A percentile compares a stretch with the other conserved stretches of the same genome.
phyloP scores from a whole-genome alignment of 2,888 invertebrate species.

The Phanerotoma sp. region DNA sequence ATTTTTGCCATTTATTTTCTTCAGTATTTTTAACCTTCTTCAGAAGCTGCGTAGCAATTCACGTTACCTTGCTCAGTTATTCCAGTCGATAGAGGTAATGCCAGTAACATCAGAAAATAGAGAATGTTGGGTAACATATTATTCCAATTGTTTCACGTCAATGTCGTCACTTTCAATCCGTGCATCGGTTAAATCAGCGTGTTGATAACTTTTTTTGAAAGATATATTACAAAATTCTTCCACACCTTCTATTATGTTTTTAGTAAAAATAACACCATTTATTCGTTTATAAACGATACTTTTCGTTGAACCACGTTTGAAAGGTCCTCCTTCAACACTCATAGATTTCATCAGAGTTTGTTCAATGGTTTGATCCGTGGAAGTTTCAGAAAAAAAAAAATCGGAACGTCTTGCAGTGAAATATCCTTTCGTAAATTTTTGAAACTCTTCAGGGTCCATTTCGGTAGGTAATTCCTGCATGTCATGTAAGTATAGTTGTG shows the following conservation, averaged over 20 bases:
- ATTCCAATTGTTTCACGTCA: constrained; percentile 41
- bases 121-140: constrained; percentile 47
- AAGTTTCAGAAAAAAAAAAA: constrained; percentile 31
- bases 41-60: constrained; percentile 39
- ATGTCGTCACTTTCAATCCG: constrained; percentile 43
- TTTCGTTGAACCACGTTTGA: constrained; percentile 8
- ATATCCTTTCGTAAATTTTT: constrained; percentile 29
- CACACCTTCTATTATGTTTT: no score
- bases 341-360: constrained; percentile 31
- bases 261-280: constrained; percentile 40
- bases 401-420: constrained; percentile 32
- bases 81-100: constrained; percentile 34
- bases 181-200: constrained; percentile 50
- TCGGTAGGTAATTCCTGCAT: constrained; percentile 29
- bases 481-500: constrained; percentile 43
- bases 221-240: no score
- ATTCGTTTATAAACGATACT: background rate
- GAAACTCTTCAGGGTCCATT: constrained; percentile 26
- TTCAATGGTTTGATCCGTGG: constrained; percentile 34
- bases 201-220: no score
- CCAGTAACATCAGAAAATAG: constrained; percentile 38
- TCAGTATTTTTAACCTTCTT: constrained; percentile 39
- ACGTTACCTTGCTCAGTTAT: constrained; percentile 32
- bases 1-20: constrained; percentile 40
- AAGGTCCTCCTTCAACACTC: constrained; percentile 26